These are phyloP conservation scores for Sphaerophoria taeniata DNA, from an alignment of 2,888 invertebrate species.

Conservation along the genomic window DNA sequence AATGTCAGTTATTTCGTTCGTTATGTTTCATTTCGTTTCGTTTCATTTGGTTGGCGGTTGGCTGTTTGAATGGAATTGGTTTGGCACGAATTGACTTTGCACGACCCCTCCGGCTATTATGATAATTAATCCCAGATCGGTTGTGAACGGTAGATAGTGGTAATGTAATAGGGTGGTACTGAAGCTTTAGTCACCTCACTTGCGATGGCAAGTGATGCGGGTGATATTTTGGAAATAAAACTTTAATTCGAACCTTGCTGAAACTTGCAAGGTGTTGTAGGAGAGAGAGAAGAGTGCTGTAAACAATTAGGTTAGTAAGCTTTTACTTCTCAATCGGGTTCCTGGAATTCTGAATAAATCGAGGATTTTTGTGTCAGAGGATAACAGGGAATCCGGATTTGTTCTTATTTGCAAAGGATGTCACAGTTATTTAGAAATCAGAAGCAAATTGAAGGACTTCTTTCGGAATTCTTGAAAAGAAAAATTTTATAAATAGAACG, in stretches of 20 bases:
- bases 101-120: conserved; percentile 62
- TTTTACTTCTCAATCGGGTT: conserved; percentile 3
- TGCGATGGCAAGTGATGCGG: conserved; percentile 18
- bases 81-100: conserved; percentile 65
- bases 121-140: conserved; percentile 69
- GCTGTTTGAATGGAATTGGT: conserved; percentile 12
- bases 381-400: not conserved
- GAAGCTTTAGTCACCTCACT: conserved; percentile 54
- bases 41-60: no score
- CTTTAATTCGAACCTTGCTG: no score
- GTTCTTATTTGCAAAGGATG: no score
- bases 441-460: no score
- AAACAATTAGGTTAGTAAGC: conserved; percentile 31
- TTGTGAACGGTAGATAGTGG: conserved; percentile 48
- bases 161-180: conserved; percentile 48
- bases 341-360: conserved; percentile 21
- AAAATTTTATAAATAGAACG: no score
- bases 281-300: not conserved
- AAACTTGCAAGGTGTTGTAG: no score
- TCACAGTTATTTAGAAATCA: no score
- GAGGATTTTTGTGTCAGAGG: conserved; percentile 6
- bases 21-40: not conserved
- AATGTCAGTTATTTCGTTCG: not conserved
- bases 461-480: no score
- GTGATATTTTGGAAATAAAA: conserved; percentile 32